Conservation (phyloP, 2,797 vertebrate genomes). For the Gambelia wislizenii region DNA sequence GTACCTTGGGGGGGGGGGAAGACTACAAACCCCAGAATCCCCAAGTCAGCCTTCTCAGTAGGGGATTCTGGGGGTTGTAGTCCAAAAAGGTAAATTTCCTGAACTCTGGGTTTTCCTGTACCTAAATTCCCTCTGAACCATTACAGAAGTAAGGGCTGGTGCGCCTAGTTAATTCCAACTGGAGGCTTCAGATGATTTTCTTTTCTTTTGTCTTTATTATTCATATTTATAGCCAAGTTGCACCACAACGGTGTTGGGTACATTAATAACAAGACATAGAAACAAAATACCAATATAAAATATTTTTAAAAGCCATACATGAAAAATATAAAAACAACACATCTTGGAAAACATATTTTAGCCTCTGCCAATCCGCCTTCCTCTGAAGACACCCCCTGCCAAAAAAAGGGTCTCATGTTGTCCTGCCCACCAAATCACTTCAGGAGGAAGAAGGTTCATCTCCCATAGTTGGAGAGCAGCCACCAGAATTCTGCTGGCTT, state of each 20-base stretch:
- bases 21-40: not conserved
- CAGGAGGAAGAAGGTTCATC: not conserved
- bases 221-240: not conserved
- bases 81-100: not conserved
- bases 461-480: not conserved
- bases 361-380: not conserved
- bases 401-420: not conserved
- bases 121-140: too few species aligned
- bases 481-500: too few species aligned
- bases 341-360: not conserved
- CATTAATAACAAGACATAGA: not conserved
- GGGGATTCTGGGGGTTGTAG: not conserved
- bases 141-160: too few species aligned
- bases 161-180: too few species aligned
- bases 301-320: conserved; percentile 12
- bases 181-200: too few species aligned
- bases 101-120: too few species aligned
- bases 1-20: not conserved
- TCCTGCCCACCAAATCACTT: not conserved
- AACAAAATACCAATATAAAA: conserved; percentile 15
- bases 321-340: not conserved
- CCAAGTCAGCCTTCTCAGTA: not conserved
- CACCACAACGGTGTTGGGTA: not conserved
- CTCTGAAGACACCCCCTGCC: not conserved
- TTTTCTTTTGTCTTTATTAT: not conserved